A percentile compares a stretch with the other conserved stretches of the same genome.
Conservation (phyloP, 2,113 vertebrate species). For the Ivindomyrus marchei region DNA sequence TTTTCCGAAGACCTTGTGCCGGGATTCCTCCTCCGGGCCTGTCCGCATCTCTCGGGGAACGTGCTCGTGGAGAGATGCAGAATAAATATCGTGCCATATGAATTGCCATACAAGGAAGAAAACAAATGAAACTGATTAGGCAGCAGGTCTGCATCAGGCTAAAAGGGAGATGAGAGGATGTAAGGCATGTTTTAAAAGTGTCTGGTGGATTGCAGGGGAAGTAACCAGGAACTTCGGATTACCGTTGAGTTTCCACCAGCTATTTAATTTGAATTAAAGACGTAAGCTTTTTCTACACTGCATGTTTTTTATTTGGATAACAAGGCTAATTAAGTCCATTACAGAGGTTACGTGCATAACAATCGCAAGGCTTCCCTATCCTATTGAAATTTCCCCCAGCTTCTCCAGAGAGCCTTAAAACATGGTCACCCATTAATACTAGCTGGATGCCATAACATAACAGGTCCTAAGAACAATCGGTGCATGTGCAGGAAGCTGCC, state of each 20-base stretch:
- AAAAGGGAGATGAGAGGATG: neutral
- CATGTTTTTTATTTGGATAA: neutral
- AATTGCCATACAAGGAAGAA: neutral
- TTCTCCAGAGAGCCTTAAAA: neutral
- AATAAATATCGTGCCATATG: neutral
- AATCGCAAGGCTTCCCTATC: neutral
- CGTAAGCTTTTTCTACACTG: neutral
- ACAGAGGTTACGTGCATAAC: neutral
- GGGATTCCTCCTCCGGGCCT: neutral
- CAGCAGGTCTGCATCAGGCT: neutral
- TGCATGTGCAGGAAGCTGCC: neutral
- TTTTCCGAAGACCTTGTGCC: neutral
- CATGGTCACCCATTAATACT: neutral
- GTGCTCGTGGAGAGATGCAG: neutral
- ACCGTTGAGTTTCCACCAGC: neutral
- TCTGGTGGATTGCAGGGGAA: neutral
- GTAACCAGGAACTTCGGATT: neutral
- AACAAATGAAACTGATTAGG: neutral
- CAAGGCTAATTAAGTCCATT: neutral
- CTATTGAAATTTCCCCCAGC: neutral
- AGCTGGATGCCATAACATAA: neutral
- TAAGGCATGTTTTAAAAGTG: neutral
- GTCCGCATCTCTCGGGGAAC: neutral
- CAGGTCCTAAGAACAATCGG: neutral
- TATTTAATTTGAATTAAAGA: neutral